These are phyloP conservation scores for Glaucidium brasilianum DNA, from an alignment of 2,113 vertebrate genomes.

Conservation along the genomic window DNA sequence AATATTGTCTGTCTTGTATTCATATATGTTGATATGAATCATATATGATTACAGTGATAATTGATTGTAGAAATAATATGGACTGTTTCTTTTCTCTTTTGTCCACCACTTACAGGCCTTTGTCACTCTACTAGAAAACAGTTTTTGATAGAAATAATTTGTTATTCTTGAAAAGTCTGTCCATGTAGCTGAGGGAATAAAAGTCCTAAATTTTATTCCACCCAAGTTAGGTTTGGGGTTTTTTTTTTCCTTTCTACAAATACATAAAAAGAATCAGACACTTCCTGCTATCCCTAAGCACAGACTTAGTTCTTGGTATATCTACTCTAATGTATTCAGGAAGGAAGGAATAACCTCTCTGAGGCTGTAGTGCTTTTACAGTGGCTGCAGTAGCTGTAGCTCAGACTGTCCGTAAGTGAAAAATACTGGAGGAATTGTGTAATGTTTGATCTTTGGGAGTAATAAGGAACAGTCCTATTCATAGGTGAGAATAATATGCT, in stretches of 20 bases:
- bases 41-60: background rate
- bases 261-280: background rate
- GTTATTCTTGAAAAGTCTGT: background rate
- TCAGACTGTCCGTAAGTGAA: background rate
- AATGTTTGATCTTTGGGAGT: conserved; percentile 31
- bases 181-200: background rate
- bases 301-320: conserved; percentile 9
- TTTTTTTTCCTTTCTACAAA: background rate
- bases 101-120: background rate
- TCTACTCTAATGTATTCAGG: conserved; percentile 8
- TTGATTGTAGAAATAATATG: background rate
- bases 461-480: background rate
- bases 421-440: background rate
- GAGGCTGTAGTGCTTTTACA: background rate
- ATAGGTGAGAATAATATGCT: conserved; percentile 35
- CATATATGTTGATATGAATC: background rate
- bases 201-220: background rate
- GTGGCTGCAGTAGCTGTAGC: conserved; percentile 9
- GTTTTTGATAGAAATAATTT: background rate
- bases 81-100: background rate
- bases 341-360: conserved; percentile 42
- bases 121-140: background rate
- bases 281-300: conserved; percentile 11
- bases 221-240: background rate
- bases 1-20: background rate